Percentiles rank a stretch among this genome's conserved stretches.
phyloP scores from a whole-genome alignment of 2,888 invertebrate genomes.

The Apodemia mormo region DNA sequence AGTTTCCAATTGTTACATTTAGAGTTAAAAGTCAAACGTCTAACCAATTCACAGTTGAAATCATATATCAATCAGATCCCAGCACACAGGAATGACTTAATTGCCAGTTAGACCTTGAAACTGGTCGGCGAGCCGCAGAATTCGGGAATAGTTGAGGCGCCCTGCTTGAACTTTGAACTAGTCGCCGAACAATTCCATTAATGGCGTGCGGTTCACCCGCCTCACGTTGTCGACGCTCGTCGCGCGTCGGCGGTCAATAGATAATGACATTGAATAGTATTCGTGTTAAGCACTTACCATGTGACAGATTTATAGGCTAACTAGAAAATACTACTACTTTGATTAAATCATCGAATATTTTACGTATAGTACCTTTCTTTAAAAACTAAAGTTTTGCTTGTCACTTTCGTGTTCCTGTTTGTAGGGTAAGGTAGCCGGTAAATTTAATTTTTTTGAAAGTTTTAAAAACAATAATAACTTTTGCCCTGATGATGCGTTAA shows the following conservation, averaged over 20 bases:
- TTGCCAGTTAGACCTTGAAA: conserved; percentile 22
- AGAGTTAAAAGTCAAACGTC: background rate
- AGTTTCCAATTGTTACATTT: background rate
- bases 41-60: conserved; percentile 2
- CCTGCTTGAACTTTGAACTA: conserved; percentile 41
- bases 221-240: conserved; percentile 20
- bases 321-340: too few species aligned
- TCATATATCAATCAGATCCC: background rate
- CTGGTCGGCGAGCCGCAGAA: conserved; percentile 51
- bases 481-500: too few species aligned
- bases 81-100: conserved; percentile 9
- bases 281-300: conserved; percentile 38
- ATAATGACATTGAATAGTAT: conserved; percentile 26
- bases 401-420: too few species aligned
- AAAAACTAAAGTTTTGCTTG: too few species aligned
- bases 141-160: conserved; percentile 40
- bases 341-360: too few species aligned
- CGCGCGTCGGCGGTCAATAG: conserved; percentile 26
- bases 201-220: conserved; percentile 39
- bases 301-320: conserved; percentile 25
- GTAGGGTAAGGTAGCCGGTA: too few species aligned
- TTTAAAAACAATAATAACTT: too few species aligned
- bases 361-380: too few species aligned
- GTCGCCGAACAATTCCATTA: conserved; percentile 51
- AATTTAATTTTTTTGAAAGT: too few species aligned